Conservation (phyloP, 35 echinoderm and acorn worm genomes). For the Eucidaris tribuloides region DNA sequence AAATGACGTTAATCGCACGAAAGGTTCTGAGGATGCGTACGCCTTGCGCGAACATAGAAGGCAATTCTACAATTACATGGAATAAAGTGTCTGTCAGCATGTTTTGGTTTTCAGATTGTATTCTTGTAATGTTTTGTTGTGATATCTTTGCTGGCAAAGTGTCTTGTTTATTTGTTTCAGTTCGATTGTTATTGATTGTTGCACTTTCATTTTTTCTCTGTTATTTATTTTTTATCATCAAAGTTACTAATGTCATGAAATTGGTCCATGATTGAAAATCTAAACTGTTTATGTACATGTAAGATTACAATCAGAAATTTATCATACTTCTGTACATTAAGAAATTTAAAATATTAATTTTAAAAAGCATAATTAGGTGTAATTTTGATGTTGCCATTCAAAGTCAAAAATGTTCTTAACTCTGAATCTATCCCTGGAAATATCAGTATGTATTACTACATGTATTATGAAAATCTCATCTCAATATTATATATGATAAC, state of each 20-base stretch:
- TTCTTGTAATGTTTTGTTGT: background rate
- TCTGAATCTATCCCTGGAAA: no score
- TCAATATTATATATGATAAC: no score
- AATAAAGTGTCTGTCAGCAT: no score
- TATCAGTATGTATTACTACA: no score
- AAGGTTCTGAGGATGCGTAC: conserved; percentile 51
- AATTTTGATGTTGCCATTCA: no score
- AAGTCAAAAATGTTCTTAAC: no score
- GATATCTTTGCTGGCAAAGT: background rate
- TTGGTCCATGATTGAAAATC: background rate
- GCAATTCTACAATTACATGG: background rate
- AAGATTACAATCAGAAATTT: background rate
- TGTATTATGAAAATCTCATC: no score
- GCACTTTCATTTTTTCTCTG: background rate
- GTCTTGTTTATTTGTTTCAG: background rate
- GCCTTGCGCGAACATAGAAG: conserved; percentile 30
- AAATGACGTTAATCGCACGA: conserved; percentile 10
- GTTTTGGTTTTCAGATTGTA: no score
- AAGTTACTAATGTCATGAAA: background rate
- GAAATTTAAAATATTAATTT: background rate
- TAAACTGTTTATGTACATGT: background rate
- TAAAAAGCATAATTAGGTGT: background rate
- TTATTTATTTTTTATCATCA: background rate
- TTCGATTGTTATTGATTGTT: background rate
- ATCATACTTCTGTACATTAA: background rate